Conservation (phyloP, 2,797 vertebrate genomes). For the Urophycis tenuis region DNA sequence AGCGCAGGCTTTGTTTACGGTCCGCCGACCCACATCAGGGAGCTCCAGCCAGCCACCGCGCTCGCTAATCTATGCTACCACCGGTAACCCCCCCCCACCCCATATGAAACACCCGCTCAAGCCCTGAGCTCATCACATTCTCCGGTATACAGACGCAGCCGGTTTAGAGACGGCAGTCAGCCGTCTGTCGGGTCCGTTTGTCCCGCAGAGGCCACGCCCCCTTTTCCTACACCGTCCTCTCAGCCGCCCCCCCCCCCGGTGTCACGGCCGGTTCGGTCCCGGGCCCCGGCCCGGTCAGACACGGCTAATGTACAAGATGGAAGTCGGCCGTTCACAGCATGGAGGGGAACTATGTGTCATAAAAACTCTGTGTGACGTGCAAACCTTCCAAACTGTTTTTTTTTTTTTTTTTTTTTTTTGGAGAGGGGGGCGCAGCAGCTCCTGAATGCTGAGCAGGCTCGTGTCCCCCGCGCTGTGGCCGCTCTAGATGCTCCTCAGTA, state of each 20-base stretch:
- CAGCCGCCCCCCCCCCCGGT: too few species aligned
- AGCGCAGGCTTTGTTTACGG: neutral
- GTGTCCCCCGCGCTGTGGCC: neutral
- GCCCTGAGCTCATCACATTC: neutral
- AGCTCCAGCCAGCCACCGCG: neutral
- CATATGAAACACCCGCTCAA: neutral
- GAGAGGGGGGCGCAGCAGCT: neutral
- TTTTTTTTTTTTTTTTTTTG: too few species aligned
- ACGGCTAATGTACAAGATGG: neutral
- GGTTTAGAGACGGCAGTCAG: neutral
- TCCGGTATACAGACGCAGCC: neutral
- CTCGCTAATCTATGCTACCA: slow-evolving; percentile 1
- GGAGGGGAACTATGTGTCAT: neutral
- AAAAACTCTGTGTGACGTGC: neutral
- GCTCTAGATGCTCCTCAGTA: neutral
- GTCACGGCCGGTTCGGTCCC: too few species aligned
- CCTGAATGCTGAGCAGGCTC: neutral
- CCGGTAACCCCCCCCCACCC: neutral
- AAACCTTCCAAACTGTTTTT: too few species aligned
- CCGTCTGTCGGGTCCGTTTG: neutral
- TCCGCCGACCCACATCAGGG: neutral
- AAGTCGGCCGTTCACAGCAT: neutral
- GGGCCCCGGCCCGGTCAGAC: too few species aligned
- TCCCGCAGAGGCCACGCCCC: too few species aligned
- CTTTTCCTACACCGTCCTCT: neutral